phyloP scores from a whole-genome alignment of 2,113 vertebrate genomes.

The Eleginops maclovinus region DNA sequence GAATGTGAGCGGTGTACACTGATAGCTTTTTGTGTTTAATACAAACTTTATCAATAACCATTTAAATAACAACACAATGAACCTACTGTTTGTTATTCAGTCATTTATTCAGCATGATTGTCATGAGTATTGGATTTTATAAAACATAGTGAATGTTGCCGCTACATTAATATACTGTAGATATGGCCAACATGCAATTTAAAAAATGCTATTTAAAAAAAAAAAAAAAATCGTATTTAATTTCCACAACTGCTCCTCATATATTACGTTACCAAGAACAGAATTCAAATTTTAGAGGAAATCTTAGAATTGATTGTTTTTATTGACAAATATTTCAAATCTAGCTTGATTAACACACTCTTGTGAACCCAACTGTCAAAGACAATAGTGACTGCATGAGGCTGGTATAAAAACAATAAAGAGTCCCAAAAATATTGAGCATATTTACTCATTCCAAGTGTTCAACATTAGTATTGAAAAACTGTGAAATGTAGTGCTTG shows the following conservation, averaged over 20 bases:
- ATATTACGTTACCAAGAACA: conserved; percentile 24
- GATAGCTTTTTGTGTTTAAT: background rate
- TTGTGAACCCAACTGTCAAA: background rate
- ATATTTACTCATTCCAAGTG: conserved; percentile 1
- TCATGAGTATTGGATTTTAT: conserved; percentile 47
- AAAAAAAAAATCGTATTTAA: no score
- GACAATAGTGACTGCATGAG: conserved; percentile 17
- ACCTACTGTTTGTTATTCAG: conserved; percentile 10
- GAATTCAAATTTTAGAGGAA: conserved; percentile 34
- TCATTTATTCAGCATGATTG: conserved; percentile 74
- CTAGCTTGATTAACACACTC: background rate
- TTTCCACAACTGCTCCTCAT: conserved; percentile 30
- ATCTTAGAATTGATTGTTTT: background rate
- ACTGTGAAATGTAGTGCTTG: conserved; percentile 43
- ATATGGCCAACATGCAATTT: conserved; percentile 53
- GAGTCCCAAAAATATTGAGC: conserved; percentile 10
- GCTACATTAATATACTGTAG: conserved; percentile 32
- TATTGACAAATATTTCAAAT: background rate
- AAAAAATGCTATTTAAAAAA: conserved; percentile 33
- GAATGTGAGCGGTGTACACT: no score
- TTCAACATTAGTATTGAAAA: conserved; percentile 16
- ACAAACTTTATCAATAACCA: background rate
- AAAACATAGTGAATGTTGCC: conserved; percentile 47
- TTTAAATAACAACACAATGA: conserved; percentile 12
- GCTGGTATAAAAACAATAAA: conserved; percentile 10